A percentile compares a stretch with the other conserved stretches of the same genome.
These are phyloP conservation scores for Scomberomorus guttatus DNA, from an alignment of 2,797 vertebrate genomes.

Conservation along the genomic window DNA sequence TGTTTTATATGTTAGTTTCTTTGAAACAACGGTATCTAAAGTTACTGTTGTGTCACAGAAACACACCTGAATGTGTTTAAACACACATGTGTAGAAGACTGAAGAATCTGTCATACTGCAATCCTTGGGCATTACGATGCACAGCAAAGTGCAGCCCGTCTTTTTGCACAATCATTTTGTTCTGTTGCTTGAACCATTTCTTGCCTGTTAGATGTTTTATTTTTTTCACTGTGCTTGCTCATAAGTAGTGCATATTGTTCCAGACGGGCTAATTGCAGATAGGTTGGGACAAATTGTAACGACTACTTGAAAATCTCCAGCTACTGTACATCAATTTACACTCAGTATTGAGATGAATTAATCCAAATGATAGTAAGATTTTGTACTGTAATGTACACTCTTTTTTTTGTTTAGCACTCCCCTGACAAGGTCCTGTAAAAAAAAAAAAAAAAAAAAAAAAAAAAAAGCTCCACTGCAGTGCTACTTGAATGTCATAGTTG, in stretches of 20 bases:
- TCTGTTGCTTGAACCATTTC: slow-evolving; percentile 48
- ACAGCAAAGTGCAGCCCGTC: slow-evolving; percentile 55
- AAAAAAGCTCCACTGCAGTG: slow-evolving; percentile 64
- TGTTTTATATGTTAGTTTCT: slow-evolving; percentile 68
- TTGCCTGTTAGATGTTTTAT: slow-evolving; percentile 26
- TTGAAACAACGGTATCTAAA: slow-evolving; percentile 52
- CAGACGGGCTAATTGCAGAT: slow-evolving; percentile 51
- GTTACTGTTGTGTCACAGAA: slow-evolving; percentile 55
- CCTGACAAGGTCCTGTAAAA: slow-evolving; percentile 55
- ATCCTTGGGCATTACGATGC: slow-evolving; percentile 66
- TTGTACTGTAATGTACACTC: slow-evolving; percentile 58
- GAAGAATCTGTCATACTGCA: slow-evolving; percentile 46
- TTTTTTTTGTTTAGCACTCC: slow-evolving; percentile 45
- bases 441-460: slow-evolving; percentile 38
- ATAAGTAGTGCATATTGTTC: slow-evolving; percentile 47
- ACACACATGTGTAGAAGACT: slow-evolving; percentile 37
- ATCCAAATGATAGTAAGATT: slow-evolving; percentile 60
- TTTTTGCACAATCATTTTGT: slow-evolving; percentile 71
- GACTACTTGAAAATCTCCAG: slow-evolving; percentile 77
- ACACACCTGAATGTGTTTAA: slow-evolving; percentile 58
- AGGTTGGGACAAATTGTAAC: slow-evolving; percentile 57
- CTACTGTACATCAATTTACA: slow-evolving; percentile 68
- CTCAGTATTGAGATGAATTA: slow-evolving; percentile 56
- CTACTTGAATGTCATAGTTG: slow-evolving; percentile 75
- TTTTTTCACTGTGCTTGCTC: slow-evolving; percentile 49